Percentiles rank a stretch among this genome's conserved stretches.
These are phyloP conservation scores for Neomonachus schauinslandi DNA, from an alignment of 2,113 vertebrate species.

Conservation along the genomic window DNA sequence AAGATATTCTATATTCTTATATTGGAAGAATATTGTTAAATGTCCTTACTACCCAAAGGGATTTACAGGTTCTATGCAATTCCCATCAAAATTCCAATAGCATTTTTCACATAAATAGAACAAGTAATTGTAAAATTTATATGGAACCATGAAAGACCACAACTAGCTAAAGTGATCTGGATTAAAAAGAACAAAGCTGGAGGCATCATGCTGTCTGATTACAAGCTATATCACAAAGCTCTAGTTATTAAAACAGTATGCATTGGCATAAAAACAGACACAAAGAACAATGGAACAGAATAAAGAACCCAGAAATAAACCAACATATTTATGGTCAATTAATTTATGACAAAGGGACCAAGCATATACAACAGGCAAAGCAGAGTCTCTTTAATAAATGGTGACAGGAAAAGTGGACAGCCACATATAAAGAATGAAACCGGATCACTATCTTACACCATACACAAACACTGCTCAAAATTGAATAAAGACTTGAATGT, in stretches of 20 bases:
- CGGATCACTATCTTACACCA: background rate
- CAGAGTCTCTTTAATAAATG: background rate
- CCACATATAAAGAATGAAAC: background rate
- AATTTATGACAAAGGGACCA: background rate
- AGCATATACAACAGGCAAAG: background rate
- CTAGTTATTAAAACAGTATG: background rate
- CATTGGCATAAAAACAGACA: background rate
- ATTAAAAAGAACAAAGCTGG: background rate
- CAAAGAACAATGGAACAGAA: background rate
- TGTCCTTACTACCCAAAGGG: background rate
- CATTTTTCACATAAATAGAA: background rate
- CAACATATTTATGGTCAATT: background rate
- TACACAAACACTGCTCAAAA: background rate
- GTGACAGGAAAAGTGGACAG: background rate
- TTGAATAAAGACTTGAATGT: background rate
- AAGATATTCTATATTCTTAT: background rate
- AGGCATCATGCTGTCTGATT: background rate
- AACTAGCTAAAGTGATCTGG: background rate
- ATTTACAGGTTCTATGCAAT: background rate
- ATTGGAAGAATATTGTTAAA: background rate
- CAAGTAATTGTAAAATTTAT: background rate
- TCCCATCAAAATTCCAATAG: background rate
- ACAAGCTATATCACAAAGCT: background rate
- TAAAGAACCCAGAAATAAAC: background rate
- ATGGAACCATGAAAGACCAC: background rate